Conservation (phyloP, 2,888 invertebrate genomes). For the Rapana venosa region DNA sequence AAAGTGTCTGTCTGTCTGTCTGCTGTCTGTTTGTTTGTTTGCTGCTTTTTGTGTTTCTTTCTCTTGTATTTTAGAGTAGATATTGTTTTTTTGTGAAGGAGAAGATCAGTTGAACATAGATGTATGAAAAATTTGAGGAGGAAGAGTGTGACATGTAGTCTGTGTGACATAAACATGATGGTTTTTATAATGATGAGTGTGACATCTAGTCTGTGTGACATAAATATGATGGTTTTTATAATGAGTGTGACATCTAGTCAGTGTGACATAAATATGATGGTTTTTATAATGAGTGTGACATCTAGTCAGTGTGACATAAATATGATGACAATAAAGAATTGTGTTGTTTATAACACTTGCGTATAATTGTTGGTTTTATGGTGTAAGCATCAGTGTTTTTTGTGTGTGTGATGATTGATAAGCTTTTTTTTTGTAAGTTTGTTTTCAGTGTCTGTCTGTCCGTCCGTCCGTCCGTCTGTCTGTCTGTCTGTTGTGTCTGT, state of each 20-base stretch:
- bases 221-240: no score
- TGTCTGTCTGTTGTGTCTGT: neutral
- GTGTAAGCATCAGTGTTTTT: neutral
- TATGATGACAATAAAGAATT: neutral
- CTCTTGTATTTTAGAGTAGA: neutral
- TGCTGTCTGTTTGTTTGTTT: no score
- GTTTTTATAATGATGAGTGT: neutral
- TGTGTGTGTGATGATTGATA: neutral
- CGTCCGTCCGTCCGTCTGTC: neutral
- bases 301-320: no score
- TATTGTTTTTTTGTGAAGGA: neutral
- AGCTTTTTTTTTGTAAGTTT: no score
- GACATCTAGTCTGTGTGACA: neutral
- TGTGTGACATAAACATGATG: no score
- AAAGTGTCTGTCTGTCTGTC: neutral
- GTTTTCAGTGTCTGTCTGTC: no score
- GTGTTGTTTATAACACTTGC: neutral
- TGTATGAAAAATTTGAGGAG: neutral
- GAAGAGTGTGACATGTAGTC: neutral
- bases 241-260: neutral
- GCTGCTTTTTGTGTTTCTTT: no score
- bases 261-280: neutral
- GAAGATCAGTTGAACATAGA: neutral
- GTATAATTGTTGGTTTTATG: neutral
- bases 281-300: no score